Conservation (phyloP, 1,140 invertebrate genomes). For the Palaemon carinicauda region DNA sequence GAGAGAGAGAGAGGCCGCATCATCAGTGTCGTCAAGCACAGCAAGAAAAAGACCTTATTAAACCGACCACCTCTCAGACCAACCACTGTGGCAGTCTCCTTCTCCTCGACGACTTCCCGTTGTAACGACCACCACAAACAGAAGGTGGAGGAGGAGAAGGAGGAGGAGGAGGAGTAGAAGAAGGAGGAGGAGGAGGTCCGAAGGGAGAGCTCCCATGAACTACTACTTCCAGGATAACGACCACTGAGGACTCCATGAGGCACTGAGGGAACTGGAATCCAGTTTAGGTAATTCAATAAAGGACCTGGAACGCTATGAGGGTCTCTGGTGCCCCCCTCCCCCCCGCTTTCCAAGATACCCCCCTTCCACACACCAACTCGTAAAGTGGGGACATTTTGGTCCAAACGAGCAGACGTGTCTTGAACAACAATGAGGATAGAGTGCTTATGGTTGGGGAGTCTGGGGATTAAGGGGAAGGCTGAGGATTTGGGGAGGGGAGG, state of each 20-base stretch:
- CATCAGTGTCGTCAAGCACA: no score
- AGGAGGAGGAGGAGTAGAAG: background rate
- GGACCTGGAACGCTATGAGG: background rate
- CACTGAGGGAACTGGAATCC: conserved; percentile 11
- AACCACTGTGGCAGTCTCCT: no score
- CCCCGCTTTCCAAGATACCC: background rate
- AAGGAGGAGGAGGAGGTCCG: no score
- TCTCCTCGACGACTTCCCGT: no score
- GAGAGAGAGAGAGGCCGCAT: no score
- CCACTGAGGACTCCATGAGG: background rate
- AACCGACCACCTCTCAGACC: no score
- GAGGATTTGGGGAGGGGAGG: background rate
- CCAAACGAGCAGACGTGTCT: no score
- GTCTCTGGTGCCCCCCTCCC: background rate
- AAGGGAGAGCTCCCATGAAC: background rate
- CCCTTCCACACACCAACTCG: background rate
- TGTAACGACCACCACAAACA: no score
- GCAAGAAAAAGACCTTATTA: no score
- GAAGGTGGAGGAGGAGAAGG: background rate
- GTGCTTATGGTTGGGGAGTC: no score
- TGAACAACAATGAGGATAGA: background rate
- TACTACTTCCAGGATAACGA: background rate
- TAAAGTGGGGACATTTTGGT: conserved; percentile 38
- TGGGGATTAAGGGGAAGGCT: background rate
- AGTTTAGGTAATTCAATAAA: conserved; percentile 47